These are phyloP conservation scores for Dolichomitus sp. DNA, from an alignment of 2,888 invertebrate genomes.

Conservation along the genomic window DNA sequence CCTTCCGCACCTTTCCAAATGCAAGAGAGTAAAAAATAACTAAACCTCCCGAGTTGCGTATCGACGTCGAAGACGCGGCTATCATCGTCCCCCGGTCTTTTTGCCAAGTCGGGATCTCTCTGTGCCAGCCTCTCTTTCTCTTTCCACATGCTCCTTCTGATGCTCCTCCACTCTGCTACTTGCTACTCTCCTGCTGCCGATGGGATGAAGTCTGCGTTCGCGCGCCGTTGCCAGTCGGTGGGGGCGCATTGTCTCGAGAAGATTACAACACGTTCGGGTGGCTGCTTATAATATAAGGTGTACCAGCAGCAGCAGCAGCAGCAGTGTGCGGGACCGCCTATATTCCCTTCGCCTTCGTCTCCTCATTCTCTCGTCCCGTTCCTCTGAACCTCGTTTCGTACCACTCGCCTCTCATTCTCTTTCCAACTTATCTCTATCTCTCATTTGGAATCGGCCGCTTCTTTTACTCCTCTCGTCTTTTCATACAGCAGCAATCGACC, in stretches of 20 bases:
- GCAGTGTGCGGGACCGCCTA: slow-evolving; percentile 64
- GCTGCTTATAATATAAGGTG: slow-evolving; percentile 84
- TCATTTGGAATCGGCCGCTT: slow-evolving; percentile 61
- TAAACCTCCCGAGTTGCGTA: slow-evolving; percentile 62
- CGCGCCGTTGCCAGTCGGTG: slow-evolving; percentile 75
- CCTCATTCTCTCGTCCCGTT: slow-evolving; percentile 55
- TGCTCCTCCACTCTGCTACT: slow-evolving; percentile 29
- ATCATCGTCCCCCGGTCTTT: slow-evolving; percentile 84
- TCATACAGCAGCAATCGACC: slow-evolving; percentile 55
- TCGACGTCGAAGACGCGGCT: slow-evolving; percentile 79
- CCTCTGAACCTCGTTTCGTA: slow-evolving; percentile 36
- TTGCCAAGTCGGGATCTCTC: slow-evolving; percentile 71
- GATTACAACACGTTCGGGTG: slow-evolving; percentile 85
- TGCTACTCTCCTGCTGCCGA: slow-evolving; percentile 19
- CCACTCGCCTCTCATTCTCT: slow-evolving; percentile 52
- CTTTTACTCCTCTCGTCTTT: slow-evolving; percentile 47
- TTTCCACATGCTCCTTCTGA: slow-evolving; percentile 21
- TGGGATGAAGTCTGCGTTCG: slow-evolving; percentile 63
- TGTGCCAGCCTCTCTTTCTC: slow-evolving; percentile 14
- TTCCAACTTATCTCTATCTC: slow-evolving; percentile 69
- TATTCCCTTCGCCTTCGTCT: slow-evolving; percentile 69
- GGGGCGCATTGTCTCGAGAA: slow-evolving; percentile 85
- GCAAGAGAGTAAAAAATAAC: slow-evolving; percentile 37
- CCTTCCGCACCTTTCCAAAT: not conserved
- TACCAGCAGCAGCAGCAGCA: slow-evolving; percentile 74